A percentile compares a stretch with the other conserved stretches of the same genome.
Evolutionary conservation across 2,888 invertebrate species (phyloP).

Genomic region (Lacanobia oleracea): DNA sequence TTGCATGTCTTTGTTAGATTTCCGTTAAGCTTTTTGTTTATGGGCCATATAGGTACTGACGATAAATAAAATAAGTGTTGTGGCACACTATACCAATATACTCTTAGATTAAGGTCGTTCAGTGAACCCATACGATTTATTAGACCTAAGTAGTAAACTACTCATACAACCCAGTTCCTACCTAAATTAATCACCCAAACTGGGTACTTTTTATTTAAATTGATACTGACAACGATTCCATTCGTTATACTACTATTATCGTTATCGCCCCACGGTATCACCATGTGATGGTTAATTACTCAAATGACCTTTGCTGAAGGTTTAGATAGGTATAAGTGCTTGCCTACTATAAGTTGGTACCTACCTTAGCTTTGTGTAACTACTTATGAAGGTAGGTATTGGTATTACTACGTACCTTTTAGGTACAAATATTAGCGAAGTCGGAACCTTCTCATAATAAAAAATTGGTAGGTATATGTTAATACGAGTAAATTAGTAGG

Average conservation of each 20-base stretch:
- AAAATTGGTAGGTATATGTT: not conserved
- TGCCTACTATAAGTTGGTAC: slow-evolving; percentile 1
- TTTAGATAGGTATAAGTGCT: slow-evolving; percentile 39
- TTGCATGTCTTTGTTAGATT: slow-evolving; percentile 8
- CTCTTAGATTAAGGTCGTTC: slow-evolving; percentile 48
- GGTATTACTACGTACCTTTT: slow-evolving; percentile 9
- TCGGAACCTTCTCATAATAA: no score
- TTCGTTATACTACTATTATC: slow-evolving; percentile 28
- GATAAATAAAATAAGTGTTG: slow-evolving; percentile 6
- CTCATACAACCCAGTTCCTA: not conserved
- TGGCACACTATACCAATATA: slow-evolving; percentile 18
- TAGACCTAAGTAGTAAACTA: not conserved
- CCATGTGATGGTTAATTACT: slow-evolving; percentile 47
- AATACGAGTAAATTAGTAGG: not conserved
- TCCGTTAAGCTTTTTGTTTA: not conserved
- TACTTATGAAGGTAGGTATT: not conserved
- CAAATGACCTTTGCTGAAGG: slow-evolving; percentile 52
- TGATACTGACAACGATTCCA: slow-evolving; percentile 1
- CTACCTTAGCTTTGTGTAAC: slow-evolving; percentile 2
- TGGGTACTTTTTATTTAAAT: slow-evolving; percentile 20
- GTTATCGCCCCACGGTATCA: slow-evolving; percentile 32
- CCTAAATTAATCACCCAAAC: slow-evolving; percentile 4
- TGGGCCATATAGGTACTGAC: not conserved
- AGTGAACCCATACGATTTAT: slow-evolving; percentile 54
- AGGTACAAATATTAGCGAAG: not conserved